Evolutionary conservation across 2,113 vertebrate genomes (phyloP).

Genomic region (Gracilinanus agilis): DNA sequence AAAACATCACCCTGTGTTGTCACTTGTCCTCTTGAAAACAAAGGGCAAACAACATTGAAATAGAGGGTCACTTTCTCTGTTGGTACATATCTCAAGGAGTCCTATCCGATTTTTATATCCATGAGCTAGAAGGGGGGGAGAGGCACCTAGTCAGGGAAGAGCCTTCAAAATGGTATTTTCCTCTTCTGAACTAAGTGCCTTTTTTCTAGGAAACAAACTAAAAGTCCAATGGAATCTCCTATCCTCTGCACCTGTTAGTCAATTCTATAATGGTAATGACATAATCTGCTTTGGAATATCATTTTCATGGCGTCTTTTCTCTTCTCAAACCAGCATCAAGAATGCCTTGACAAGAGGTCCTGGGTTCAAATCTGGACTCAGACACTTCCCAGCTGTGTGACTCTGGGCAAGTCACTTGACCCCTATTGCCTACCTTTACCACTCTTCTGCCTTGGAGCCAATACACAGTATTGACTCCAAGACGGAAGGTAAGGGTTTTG

Average conservation of each 20-base stretch:
- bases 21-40: no score
- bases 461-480: no score
- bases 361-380: no score
- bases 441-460: no score
- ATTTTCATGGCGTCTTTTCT: neutral
- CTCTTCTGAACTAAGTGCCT: neutral
- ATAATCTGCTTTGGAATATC: neutral
- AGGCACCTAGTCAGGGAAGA: neutral
- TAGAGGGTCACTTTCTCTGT: neutral
- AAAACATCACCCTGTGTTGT: no score
- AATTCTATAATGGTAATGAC: neutral
- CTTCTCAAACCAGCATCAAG: neutral
- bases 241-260: neutral
- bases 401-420: no score
- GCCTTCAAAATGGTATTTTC: neutral
- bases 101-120: neutral
- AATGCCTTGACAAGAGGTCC: no score
- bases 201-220: neutral
- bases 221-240: neutral
- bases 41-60: neutral
- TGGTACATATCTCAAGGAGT: neutral
- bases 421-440: no score
- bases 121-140: neutral
- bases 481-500: no score
- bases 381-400: no score